Conservation (phyloP, 2,113 vertebrate species). For the Alexandromys fortis region DNA sequence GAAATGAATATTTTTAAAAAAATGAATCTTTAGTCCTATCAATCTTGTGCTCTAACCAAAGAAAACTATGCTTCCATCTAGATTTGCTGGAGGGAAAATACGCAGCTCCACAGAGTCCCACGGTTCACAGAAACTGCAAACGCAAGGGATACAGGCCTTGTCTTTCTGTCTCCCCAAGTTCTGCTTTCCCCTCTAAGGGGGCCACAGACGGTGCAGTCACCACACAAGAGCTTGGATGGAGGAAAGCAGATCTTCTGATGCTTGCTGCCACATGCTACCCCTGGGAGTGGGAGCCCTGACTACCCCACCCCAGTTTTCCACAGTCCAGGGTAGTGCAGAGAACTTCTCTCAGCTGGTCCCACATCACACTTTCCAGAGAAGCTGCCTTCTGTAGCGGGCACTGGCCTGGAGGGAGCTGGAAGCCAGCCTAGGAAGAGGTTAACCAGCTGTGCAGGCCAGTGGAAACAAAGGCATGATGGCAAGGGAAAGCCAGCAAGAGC, state of each 20-base stretch:
- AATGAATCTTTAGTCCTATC: background rate
- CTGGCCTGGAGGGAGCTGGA: background rate
- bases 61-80: background rate
- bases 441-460: background rate
- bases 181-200: background rate
- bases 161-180: background rate
- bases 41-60: background rate
- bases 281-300: too few relatives aligned
- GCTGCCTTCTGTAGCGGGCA: slow-evolving; percentile 1
- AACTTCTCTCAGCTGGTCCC: background rate
- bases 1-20: background rate
- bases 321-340: background rate
- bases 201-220: background rate
- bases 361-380: slow-evolving; percentile 62
- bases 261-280: background rate
- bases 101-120: background rate
- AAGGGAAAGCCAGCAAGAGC: background rate
- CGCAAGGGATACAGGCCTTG: background rate
- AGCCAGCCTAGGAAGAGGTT: background rate
- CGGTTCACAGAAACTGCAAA: background rate
- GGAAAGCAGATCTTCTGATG: background rate
- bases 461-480: background rate
- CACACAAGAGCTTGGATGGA: background rate
- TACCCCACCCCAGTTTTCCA: background rate
- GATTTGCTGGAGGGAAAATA: background rate